Percentiles rank a stretch among this genome's conserved stretches.
These are phyloP conservation scores for Perccottus glenii DNA, from an alignment of 2,113 vertebrate genomes.

Conservation along the genomic window DNA sequence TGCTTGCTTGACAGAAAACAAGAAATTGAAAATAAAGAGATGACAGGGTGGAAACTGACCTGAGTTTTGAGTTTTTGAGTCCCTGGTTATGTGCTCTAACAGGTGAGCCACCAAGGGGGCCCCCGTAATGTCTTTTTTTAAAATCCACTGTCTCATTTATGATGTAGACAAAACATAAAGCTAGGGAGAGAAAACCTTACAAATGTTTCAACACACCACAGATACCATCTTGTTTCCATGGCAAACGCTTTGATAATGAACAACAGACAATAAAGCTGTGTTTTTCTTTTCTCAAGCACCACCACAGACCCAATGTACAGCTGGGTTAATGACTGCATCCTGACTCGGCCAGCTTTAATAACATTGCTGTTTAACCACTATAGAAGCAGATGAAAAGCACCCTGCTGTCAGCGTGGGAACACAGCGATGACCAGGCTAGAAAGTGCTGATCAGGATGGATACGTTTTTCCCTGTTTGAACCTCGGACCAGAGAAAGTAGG, in stretches of 20 bases:
- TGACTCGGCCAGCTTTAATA: slow-evolving; percentile 61
- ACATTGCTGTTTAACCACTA: slow-evolving; percentile 63
- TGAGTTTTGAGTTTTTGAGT: no score
- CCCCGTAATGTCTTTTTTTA: neutral
- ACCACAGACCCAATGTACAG: slow-evolving; percentile 61
- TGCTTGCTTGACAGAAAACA: no score
- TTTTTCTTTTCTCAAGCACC: slow-evolving; percentile 16
- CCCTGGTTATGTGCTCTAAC: no score
- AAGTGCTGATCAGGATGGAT: slow-evolving; percentile 60
- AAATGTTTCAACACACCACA: neutral
- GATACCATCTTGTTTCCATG: slow-evolving; percentile 52
- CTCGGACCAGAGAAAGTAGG: slow-evolving; percentile 26
- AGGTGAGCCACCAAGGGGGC: no score
- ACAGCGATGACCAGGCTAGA: slow-evolving; percentile 38
- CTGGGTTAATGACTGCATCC: slow-evolving; percentile 67
- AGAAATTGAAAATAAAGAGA: no score
- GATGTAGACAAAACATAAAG: neutral
- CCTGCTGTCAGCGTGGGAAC: slow-evolving; percentile 75
- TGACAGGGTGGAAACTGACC: no score
- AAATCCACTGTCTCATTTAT: neutral
- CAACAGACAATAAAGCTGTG: slow-evolving; percentile 51
- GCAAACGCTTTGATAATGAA: slow-evolving; percentile 55
- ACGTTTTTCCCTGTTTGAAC: slow-evolving; percentile 48
- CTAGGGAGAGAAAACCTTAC: slow-evolving; percentile 4
- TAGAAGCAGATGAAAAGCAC: slow-evolving; percentile 57